Conservation (phyloP, 2,797 vertebrate genomes). For the Oreonectes daqikongensis region DNA sequence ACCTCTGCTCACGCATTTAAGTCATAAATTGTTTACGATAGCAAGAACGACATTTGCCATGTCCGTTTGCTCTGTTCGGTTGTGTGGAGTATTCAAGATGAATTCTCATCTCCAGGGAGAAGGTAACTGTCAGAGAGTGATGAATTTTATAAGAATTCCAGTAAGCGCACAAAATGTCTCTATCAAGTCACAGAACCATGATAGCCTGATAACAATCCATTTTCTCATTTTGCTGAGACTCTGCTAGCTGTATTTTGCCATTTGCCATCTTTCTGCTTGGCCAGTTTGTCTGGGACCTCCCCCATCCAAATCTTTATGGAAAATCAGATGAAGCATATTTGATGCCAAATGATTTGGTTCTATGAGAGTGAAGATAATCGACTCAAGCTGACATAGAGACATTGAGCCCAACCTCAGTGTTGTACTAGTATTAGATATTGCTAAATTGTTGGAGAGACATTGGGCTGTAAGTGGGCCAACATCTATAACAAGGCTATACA, state of each 20-base stretch:
- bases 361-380: slow-evolving; percentile 26
- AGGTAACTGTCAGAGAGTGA: slow-evolving; percentile 29
- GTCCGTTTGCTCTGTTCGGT: not conserved
- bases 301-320: slow-evolving; percentile 27
- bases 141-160: slow-evolving; percentile 39
- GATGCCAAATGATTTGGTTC: slow-evolving; percentile 35
- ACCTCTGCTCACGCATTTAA: slow-evolving; percentile 7
- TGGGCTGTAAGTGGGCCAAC: not conserved
- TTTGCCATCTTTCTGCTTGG: slow-evolving; percentile 28
- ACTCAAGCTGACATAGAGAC: slow-evolving; percentile 16
- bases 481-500: too few relatives aligned
- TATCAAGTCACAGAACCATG: not conserved
- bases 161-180: slow-evolving; percentile 9
- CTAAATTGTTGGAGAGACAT: slow-evolving; percentile 4
- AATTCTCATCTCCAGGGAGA: slow-evolving; percentile 23
- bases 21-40: not conserved
- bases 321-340: slow-evolving; percentile 29
- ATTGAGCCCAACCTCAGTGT: slow-evolving; percentile 10
- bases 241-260: slow-evolving; percentile 10
- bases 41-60: slow-evolving; percentile 5
- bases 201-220: slow-evolving; percentile 6
- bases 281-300: slow-evolving; percentile 1
- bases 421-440: not conserved
- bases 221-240: not conserved
- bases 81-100: slow-evolving; percentile 41